Conservation (phyloP, 1,140 invertebrate genomes). For the Aphelenchoides avenae region DNA sequence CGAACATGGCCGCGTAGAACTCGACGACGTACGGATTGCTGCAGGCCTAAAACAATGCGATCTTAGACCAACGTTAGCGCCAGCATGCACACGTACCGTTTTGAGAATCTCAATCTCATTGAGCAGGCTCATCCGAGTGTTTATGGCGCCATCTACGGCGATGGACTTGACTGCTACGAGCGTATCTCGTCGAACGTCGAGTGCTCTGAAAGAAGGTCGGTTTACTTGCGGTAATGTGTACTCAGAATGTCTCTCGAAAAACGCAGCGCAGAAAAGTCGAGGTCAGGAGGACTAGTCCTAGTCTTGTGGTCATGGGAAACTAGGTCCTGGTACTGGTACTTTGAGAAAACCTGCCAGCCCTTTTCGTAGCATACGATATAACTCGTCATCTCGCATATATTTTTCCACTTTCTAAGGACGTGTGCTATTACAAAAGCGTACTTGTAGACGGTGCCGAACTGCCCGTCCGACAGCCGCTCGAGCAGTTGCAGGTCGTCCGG, state of each 20-base stretch:
- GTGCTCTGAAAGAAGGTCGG: constrained; percentile 26
- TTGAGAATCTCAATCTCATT: constrained; percentile 45
- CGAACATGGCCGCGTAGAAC: constrained; percentile 96
- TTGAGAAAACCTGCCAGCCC: too few relatives aligned
- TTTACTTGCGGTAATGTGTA: not conserved
- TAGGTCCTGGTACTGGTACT: too few relatives aligned
- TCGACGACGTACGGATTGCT: constrained; percentile 98
- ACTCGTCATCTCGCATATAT: too few relatives aligned
- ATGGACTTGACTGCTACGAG: constrained; percentile 38
- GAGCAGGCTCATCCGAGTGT: constrained; percentile 21
- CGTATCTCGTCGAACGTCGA: constrained; percentile 32
- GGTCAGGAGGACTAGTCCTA: too few relatives aligned
- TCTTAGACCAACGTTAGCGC: too few relatives aligned
- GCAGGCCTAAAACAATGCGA: constrained; percentile 35
- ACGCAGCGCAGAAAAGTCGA: too few relatives aligned
- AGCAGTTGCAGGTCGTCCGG: constrained; percentile 54
- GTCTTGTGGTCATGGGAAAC: too few relatives aligned
- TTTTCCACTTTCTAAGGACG: too few relatives aligned
- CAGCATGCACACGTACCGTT: constrained; percentile 12
- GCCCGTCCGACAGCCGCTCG: constrained; percentile 57
- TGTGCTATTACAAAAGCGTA: too few relatives aligned
- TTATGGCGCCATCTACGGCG: constrained; percentile 22
- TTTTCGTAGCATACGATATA: too few relatives aligned
- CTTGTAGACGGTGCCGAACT: constrained; percentile 60
- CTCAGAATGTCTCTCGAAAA: too few relatives aligned